These are phyloP conservation scores for Ranitomeya variabilis DNA, from an alignment of 2,113 vertebrate species.

Conservation along the genomic window DNA sequence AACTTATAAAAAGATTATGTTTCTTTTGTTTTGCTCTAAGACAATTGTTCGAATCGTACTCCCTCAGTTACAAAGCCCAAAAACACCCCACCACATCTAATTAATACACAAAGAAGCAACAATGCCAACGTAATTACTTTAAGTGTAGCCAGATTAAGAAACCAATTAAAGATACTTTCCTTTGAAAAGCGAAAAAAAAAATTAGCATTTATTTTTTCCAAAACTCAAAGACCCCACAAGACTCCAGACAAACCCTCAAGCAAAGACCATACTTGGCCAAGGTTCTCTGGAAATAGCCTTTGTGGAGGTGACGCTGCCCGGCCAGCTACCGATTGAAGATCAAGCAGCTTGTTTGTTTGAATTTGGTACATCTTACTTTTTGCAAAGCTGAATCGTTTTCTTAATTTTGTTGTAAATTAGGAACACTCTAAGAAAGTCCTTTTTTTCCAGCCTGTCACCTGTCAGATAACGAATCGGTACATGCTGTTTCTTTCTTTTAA, in stretches of 20 bases:
- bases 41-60: background rate
- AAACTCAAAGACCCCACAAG: slow-evolving; percentile 28
- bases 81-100: background rate
- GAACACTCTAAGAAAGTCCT: slow-evolving; percentile 13
- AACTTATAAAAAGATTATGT: background rate
- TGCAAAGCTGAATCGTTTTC: slow-evolving; percentile 3
- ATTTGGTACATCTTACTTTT: slow-evolving; percentile 9
- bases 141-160: slow-evolving; percentile 44
- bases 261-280: background rate
- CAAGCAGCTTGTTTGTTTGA: background rate
- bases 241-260: background rate
- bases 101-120: slow-evolving; percentile 21
- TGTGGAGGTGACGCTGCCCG: slow-evolving; percentile 4
- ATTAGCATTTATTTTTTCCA: background rate
- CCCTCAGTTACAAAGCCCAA: background rate
- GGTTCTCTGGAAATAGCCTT: background rate
- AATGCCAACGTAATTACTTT: slow-evolving; percentile 22
- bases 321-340: background rate
- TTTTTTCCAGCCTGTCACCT: slow-evolving; percentile 29
- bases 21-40: background rate
- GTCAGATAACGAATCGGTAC: slow-evolving; percentile 1
- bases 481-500: slow-evolving; percentile 15
- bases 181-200: background rate
- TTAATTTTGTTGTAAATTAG: background rate
- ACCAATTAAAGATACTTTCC: slow-evolving; percentile 13